Percentiles rank a stretch among this genome's conserved stretches.
These are phyloP conservation scores for Sylvicapra grimmia DNA, from an alignment of 2,113 vertebrate genomes.

Conservation along the genomic window DNA sequence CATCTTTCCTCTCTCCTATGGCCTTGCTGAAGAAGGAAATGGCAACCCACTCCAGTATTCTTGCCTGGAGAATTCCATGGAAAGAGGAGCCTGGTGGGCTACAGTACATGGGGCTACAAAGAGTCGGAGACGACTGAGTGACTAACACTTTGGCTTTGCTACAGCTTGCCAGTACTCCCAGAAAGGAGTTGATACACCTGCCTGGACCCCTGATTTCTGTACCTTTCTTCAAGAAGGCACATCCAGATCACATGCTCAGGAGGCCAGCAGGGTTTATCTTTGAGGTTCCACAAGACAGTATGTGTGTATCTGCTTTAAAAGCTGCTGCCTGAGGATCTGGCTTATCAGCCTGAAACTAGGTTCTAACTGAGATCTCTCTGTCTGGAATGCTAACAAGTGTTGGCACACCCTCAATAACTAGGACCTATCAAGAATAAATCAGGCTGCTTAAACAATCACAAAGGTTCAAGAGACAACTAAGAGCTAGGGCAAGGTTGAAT, in stretches of 20 bases:
- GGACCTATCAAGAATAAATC: background rate
- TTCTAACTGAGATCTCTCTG: background rate
- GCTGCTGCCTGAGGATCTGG: background rate
- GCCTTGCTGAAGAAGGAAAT: background rate
- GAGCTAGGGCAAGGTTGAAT: background rate
- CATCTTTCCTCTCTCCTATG: background rate
- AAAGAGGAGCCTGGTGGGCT: background rate
- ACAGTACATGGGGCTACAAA: background rate
- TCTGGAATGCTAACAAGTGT: background rate
- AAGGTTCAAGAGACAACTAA: background rate
- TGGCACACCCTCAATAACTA: background rate
- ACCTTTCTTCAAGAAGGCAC: background rate
- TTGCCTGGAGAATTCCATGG: background rate
- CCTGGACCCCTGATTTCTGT: background rate
- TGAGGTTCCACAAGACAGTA: background rate
- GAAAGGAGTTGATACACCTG: background rate
- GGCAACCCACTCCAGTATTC: background rate
- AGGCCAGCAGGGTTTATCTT: background rate
- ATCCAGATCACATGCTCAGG: background rate
- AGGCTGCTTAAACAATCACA: background rate
- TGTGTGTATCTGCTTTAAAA: background rate
- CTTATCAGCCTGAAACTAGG: background rate
- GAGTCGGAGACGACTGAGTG: rapidly evolving
- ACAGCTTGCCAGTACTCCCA: background rate
- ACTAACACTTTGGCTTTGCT: background rate